Evolutionary conservation across 2,888 invertebrate genomes (phyloP).

Genomic region (Leptinotarsa juncta): DNA sequence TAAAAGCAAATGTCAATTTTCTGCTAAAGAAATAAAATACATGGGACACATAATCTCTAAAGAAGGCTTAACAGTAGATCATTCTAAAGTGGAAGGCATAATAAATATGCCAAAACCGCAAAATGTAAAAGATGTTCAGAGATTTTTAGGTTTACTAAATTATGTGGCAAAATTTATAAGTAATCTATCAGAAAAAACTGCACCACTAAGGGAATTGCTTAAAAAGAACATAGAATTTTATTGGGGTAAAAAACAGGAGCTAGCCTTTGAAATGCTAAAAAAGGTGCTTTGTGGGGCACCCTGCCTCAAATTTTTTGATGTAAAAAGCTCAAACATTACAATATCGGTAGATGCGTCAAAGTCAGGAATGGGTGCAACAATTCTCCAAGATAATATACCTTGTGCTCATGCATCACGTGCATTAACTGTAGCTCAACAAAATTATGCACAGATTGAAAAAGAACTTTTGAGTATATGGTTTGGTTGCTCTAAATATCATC

Average conservation of each 20-base stretch:
- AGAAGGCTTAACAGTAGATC: neutral
- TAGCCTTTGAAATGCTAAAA: neutral
- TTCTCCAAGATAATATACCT: slow-evolving; percentile 48
- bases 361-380: slow-evolving; percentile 42
- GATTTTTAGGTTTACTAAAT: neutral
- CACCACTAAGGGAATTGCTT: neutral
- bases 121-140: too few relatives aligned
- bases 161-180: slow-evolving; percentile 47
- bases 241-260: neutral
- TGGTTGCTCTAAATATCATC: slow-evolving; percentile 24
- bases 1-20: slow-evolving; percentile 51
- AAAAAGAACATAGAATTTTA: neutral
- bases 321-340: neutral
- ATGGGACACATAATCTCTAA: slow-evolving; percentile 46
- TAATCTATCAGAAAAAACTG: slow-evolving; percentile 36
- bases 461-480: slow-evolving; percentile 28
- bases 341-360: slow-evolving; percentile 49
- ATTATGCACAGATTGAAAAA: slow-evolving; percentile 51
- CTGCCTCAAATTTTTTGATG: slow-evolving; percentile 23
- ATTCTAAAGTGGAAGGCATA: neutral
- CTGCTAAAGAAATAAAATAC: slow-evolving; percentile 46
- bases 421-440: slow-evolving; percentile 41
- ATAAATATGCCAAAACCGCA: neutral
- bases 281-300: neutral
- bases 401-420: slow-evolving; percentile 50